These are phyloP conservation scores for Polypedilum pembai DNA, from an alignment of 1,140 invertebrate genomes.

Conservation along the genomic window DNA sequence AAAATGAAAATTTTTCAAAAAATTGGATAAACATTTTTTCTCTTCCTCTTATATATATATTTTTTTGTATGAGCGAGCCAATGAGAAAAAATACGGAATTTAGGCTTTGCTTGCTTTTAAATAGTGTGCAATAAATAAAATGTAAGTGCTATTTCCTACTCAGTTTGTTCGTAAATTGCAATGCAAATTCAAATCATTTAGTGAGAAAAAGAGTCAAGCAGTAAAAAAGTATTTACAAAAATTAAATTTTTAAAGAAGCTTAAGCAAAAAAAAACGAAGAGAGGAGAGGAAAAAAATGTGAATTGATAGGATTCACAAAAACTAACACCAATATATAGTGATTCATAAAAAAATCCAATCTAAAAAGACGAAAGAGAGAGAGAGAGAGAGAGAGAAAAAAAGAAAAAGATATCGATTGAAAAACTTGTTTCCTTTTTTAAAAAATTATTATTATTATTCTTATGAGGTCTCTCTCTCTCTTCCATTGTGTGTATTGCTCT, in stretches of 20 bases:
- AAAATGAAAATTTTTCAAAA: not conserved
- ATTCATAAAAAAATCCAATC: constrained; percentile 9
- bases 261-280: not conserved
- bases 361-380: constrained; percentile 12
- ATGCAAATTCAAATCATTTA: not conserved
- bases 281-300: not conserved
- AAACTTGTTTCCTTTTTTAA: constrained; percentile 23
- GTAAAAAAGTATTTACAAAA: not conserved
- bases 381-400: too few species aligned
- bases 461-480: not conserved
- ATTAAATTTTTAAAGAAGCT: not conserved
- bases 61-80: not conserved
- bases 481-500: not conserved
- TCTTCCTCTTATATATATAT: not conserved
- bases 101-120: not conserved
- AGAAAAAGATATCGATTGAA: constrained; percentile 24
- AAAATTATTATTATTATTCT: not conserved
- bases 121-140: not conserved
- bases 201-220: not conserved
- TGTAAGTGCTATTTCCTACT: not conserved
- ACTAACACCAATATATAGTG: constrained; percentile 11
- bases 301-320: constrained; percentile 9
- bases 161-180: not conserved
- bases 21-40: constrained; percentile 6
- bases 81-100: constrained; percentile 5